Evolutionary conservation across 2,797 vertebrate species (phyloP).

Genomic region (Channa striata): DNA sequence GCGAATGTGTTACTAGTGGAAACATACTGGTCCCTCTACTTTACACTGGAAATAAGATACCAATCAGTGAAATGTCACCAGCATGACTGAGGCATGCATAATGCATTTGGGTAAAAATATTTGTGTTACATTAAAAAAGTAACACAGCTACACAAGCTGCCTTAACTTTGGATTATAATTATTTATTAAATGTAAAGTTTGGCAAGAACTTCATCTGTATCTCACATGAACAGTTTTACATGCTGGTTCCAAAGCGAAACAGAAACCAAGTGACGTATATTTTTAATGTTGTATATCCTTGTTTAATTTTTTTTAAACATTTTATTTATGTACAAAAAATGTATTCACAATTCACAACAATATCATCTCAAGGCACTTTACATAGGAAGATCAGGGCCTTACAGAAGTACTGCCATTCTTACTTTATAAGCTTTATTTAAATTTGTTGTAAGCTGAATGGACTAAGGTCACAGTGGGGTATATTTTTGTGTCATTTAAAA

Average conservation of each 20-base stretch:
- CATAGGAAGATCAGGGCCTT: too few species aligned
- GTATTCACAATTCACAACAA: too few species aligned
- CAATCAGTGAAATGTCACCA: slow-evolving; percentile 74
- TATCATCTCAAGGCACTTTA: too few species aligned
- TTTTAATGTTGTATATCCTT: too few species aligned
- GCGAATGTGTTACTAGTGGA: slow-evolving; percentile 63
- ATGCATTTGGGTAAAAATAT: slow-evolving; percentile 65
- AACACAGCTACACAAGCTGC: slow-evolving; percentile 34
- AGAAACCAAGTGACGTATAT: slow-evolving; percentile 2
- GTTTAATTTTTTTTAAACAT: too few species aligned
- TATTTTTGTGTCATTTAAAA: background rate
- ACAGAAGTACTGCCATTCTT: background rate
- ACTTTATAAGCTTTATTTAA: background rate
- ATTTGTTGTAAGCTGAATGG: background rate
- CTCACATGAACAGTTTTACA: background rate
- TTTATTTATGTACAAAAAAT: too few species aligned
- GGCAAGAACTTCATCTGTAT: slow-evolving; percentile 13
- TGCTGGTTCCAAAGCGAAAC: background rate
- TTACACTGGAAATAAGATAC: slow-evolving; percentile 64
- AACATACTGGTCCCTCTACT: slow-evolving; percentile 70
- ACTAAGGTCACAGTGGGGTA: background rate
- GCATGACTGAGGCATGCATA: slow-evolving; percentile 56
- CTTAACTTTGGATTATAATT: slow-evolving; percentile 39
- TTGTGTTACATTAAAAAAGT: slow-evolving; percentile 46
- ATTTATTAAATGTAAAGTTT: slow-evolving; percentile 44